Evolutionary conservation across 2,113 vertebrate genomes (phyloP), one percentile per base, ranked within the genome.

Genomic region (Bubo blakistoni): DNA sequence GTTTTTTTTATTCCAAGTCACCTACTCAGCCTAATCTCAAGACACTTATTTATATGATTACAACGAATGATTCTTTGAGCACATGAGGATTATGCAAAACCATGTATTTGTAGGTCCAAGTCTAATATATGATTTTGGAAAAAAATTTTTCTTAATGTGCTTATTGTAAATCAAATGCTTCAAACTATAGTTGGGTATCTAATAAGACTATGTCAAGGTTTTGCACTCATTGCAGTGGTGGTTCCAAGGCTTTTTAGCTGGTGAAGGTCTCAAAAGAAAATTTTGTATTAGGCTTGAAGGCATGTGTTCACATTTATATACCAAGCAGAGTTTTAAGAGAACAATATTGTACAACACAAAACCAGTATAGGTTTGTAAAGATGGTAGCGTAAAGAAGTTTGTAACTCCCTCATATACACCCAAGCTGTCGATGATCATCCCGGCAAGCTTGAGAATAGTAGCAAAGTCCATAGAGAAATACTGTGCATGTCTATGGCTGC

Each of bases 201-300:
- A 72, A 16, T 32, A 79, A 34, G 55, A 67, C n/a, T 59, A 32
- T 89, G 81, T 89, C n/a, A 71, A 84, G 16, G 5, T 81, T 92
- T 89, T 73, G 19, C 51, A 27, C 6, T 58, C 27, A 40, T 70
- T 83, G 36, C 8, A n/a, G 19, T 62, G 13, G 19, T 67, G 29
- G 13, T 38, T 62, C 2, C 46, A 71, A 74, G 9, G 11, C 1
- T 63, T 84, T 73, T 78, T 86, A 62, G 34, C 40, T 54, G 13
- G 2, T 25, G 14, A 77, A 73, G 2, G 1, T 67, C 13, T 14
- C 65, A 67, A 81, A 52, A 72, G 13, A 65, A 83, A 86, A 44
- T 11, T 1, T n/a, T 72, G 4, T 25, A 21, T 20, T 26, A 81
- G 7, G 46, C 17, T 55, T 62, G 18, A 57, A 44, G 0, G 0